Evolutionary conservation across 2,797 vertebrate species (phyloP).

Genomic region (Syndactyla subalaris): DNA sequence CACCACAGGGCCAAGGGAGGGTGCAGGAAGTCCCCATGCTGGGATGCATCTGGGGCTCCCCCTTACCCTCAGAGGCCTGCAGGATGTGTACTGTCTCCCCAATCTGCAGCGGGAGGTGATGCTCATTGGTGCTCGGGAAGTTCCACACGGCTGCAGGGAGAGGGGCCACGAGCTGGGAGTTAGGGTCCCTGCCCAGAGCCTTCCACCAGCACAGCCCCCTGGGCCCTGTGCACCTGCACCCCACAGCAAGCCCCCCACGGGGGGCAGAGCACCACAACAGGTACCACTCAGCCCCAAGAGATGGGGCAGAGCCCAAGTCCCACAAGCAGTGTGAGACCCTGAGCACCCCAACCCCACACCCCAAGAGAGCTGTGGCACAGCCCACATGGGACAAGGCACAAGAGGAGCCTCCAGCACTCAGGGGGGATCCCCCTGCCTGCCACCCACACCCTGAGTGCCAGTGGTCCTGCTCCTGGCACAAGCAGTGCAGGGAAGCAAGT

Average conservation of each 20-base stretch:
- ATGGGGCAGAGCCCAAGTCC: background rate
- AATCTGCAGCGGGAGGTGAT: slow-evolving; percentile 59
- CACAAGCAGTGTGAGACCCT: accelerated
- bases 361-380: background rate
- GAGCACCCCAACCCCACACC: accelerated
- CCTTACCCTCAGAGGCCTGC: slow-evolving; percentile 59
- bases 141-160: slow-evolving; percentile 51
- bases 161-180: accelerated
- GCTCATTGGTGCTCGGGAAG: slow-evolving; percentile 38
- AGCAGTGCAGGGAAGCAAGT: accelerated
- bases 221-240: background rate
- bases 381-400: accelerated
- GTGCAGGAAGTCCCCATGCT: background rate
- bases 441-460: accelerated
- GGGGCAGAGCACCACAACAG: background rate
- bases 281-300: accelerated
- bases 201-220: background rate
- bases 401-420: background rate
- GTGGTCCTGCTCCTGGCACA: background rate
- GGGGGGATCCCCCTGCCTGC: background rate
- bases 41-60: background rate
- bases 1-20: background rate
- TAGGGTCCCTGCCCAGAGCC: background rate
- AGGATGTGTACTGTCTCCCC: slow-evolving; percentile 68
- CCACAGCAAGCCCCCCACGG: accelerated